phyloP scores from a whole-genome alignment of 2,113 vertebrate genomes.

The Heliornis fulica region DNA sequence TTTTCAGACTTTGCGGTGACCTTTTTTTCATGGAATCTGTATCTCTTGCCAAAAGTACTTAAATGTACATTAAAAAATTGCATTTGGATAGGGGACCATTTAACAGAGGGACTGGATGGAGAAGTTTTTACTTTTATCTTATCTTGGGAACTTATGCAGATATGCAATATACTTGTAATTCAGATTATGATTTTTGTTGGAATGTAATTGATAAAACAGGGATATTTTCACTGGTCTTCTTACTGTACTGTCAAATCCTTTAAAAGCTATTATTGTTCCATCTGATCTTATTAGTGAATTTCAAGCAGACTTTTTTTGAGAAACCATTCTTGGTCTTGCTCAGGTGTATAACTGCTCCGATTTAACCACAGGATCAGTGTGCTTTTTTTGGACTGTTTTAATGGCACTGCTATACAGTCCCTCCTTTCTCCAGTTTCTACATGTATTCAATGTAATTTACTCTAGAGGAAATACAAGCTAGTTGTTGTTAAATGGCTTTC shows the following conservation, averaged over 20 bases:
- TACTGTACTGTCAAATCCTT: not conserved
- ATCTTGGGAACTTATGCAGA: not conserved
- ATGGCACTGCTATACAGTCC: not conserved
- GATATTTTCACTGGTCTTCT: not conserved
- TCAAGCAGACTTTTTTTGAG: not conserved
- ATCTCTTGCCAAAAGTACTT: not conserved
- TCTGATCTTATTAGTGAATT: constrained; percentile 2
- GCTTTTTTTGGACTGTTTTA: not conserved
- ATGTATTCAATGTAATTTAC: not conserved
- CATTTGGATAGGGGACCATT: constrained; percentile 40
- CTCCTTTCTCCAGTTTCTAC: not conserved
- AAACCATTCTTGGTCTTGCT: not conserved
- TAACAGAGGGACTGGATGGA: not conserved
- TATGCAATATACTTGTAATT: not conserved
- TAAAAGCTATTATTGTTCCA: not conserved
- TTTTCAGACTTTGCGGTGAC: constrained; percentile 14
- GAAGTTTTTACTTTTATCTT: not conserved
- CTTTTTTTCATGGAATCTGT: not conserved
- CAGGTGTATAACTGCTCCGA: not conserved
- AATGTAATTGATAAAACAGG: not conserved
- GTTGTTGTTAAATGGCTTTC: not conserved
- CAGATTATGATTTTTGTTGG: not conserved
- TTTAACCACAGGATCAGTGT: not conserved
- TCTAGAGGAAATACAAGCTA: not conserved
- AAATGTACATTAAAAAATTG: not conserved